Percentiles rank a stretch among this genome's conserved stretches.
Conservation (phyloP, 2,797 vertebrate species). For the Lemur catta region DNA sequence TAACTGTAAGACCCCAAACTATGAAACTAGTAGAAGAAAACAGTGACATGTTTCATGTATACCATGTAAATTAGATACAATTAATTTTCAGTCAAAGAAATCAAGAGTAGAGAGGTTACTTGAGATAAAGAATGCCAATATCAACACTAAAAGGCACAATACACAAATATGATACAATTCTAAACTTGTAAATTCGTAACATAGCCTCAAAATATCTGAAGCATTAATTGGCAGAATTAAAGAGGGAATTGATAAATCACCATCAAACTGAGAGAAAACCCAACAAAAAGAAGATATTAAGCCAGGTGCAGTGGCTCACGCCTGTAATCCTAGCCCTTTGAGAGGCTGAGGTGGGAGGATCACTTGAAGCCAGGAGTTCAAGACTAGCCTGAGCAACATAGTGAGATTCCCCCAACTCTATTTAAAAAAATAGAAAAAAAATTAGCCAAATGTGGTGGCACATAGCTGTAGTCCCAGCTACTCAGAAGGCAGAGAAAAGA, state of each 20-base stretch:
- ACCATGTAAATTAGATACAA: neutral
- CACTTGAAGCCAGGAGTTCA: neutral
- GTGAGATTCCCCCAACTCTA: neutral
- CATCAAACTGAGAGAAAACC: neutral
- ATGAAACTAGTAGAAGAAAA: neutral
- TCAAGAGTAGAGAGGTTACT: neutral
- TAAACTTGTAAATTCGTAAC: neutral
- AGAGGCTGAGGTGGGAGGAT: neutral
- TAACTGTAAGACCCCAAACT: neutral
- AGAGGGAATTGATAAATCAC: neutral
- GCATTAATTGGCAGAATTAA: neutral
- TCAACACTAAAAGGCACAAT: neutral
- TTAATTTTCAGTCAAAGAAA: neutral
- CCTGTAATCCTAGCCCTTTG: neutral
- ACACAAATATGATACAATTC: neutral
- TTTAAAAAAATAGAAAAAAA: neutral
- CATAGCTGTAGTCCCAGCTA: neutral
- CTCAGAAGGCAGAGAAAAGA: neutral
- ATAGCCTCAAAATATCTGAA: neutral
- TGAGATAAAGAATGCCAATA: neutral
- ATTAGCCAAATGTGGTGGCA: neutral
- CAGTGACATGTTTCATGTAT: neutral
- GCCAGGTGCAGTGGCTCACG: neutral
- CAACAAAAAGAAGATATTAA: neutral
- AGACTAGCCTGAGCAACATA: neutral